Base-by-base conservation (phyloP, 2,888 invertebrate genomes). In the Gastrophysa polygoni region DNA sequence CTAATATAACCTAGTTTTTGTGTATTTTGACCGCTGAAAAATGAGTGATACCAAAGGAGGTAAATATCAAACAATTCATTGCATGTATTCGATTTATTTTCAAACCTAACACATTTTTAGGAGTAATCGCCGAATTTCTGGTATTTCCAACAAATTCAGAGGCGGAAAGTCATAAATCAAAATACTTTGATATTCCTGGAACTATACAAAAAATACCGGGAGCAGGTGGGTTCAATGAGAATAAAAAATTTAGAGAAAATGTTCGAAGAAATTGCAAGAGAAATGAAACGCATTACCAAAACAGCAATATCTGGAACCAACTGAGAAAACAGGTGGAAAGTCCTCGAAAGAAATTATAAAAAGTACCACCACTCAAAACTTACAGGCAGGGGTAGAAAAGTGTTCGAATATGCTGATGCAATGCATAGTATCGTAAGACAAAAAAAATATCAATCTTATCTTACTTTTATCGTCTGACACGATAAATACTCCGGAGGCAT, bases 311-410 rank as follows among this genome's bases (percentile, higher is more conserved):
- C 58, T 10, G 61, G 38, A 1, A 14, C 63, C 11, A 52, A 66
- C 43, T 63, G 63, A 28, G 59, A 66, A 58, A 66, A 63, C 46
- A 63, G 54, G 51, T 56, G 60, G 18, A 63, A 51, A 51, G 66
- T 66, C 2, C 50, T 66, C 1, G 66, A 66, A 57, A 55, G 64
- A 34, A 61, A 50, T 51, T 64, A 64, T 28, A 64, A 64, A 51
- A 60, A 64, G 16, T 63, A 34, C n/a, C 43, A 64, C 17, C 59
- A 66, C 28, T 14, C 28, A 11, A 63, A 60, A 14, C 28, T 8
- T 21, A 66, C 63, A 43, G 66, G 63, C 14, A 57, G 61, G 60
- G 57, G n/a, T 10, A 46, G 54, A 54, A 61, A 57, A 21, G 11
- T 28, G 7, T 66, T 63, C 50, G 63, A 66, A 58, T 66, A 61